Evolutionary conservation across 1,140 invertebrate genomes (phyloP), one percentile per base, ranked within the genome.

Genomic region (Drosophila pectinifera): DNA sequence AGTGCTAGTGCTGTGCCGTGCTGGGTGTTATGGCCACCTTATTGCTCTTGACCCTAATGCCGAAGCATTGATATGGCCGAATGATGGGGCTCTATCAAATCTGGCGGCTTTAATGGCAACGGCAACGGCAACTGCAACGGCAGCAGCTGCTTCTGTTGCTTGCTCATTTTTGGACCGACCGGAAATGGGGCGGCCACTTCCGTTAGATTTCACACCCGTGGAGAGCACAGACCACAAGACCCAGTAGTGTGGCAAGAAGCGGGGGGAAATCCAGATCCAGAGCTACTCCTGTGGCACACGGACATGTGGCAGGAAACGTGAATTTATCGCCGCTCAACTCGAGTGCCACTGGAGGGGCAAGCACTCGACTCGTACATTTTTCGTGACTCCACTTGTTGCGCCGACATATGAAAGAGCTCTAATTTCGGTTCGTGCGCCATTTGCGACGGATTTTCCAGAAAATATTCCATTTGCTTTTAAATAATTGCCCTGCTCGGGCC

Each of bases 1-100:
- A 28, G n/a, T n/a, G n/a, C n/a, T n/a, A n/a, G n/a, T 55, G 65
- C 31, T 11, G 11, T 34, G 31, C 31, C 31, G 31, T 34, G 11
- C 48, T 51, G 31, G 20, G 53, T 61, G 56, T 63, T 59, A 46
- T 75, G 72, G 72, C 72, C 73, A 75, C 62, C 61, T 77, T 46
- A 54, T 64, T 85, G 78, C 51, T 83, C 80, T 88, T 88, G 84
- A 88, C 84, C 84, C 80, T 70, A 89, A 84, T 84, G 80, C 63
- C 69, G 28, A 31, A 34, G 49, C 55, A 62, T 68, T 80, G 81
- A 80, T 73, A 73, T 48, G 11, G 51, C 36, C 59, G 51, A 34
- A 49, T 65, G 62, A 42, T 55, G n/a, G 34, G 38, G 46, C 41
- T 38, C 46, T 43, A 69, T 78, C 51, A 45, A 78, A 63, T 67